Evolutionary conservation across 2,797 vertebrate genomes (phyloP), one percentile per base, ranked within the genome.

Genomic region (Argya squamiceps): DNA sequence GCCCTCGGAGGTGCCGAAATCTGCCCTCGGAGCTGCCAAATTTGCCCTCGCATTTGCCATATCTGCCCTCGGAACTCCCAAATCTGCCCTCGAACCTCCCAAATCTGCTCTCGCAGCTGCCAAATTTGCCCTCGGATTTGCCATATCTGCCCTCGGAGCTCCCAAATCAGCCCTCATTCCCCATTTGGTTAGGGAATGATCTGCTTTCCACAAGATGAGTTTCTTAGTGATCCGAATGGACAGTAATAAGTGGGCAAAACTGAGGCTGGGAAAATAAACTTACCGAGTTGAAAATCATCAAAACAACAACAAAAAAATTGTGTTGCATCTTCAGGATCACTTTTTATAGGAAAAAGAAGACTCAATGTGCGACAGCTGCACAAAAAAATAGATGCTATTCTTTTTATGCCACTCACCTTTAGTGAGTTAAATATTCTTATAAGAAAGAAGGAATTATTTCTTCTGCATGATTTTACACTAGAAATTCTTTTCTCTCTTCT

Each of bases 121-220:
- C 1, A 2, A 1, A 1, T 14, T 7, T 2, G 26, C 10, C 8
- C 39, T 9, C 13, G 34, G 34, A 30, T 3, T 4, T 36, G 5
- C 26, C 4, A 2, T 6, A 9, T 22, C 19, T 7, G 46, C 19
- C 4, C 14, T 50, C 13, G 10, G 11, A 10, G 11, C 47, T 24
- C 11, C 24, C 4, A 29, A 50, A 26, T 46, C 7, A 5, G 7
- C 12, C 22, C 17, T 55, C 30, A 2, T n/a, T n/a, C n/a, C n/a
- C n/a, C n/a, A n/a, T 74, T 49, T 68, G 24, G 19, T 44, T 37
- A 53, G 41, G 68, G 34, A 14, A 24, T 37, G 43, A 36, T 68
- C 46, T 41, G 6, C 24, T 18, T 73, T 69, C 49, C 50, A 39
- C 63, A 13, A 32, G 21, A 52, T 50, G 26, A 23, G 21, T 59